These are phyloP conservation scores for Allolobophora icterica DNA, from an alignment of 2,888 invertebrate species.

Conservation along the genomic window DNA sequence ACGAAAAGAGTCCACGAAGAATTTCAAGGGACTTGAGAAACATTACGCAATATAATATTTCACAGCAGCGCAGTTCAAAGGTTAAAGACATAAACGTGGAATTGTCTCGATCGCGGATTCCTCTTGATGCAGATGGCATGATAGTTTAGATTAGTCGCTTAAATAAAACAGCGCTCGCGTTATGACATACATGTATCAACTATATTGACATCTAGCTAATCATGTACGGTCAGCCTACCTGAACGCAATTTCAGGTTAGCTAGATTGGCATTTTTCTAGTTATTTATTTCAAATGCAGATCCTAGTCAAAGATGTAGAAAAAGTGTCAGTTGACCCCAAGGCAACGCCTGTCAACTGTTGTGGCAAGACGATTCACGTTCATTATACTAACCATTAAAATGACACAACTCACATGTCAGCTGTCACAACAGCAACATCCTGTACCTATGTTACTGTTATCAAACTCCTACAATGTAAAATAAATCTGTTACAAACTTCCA, in stretches of 20 bases:
- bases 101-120: conserved; percentile 33
- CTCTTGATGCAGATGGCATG: conserved; percentile 5
- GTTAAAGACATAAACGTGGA: conserved; percentile 40
- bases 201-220: neutral
- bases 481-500: too few species aligned
- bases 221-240: neutral
- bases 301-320: neutral
- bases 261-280: neutral
- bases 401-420: too few species aligned
- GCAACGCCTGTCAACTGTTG: neutral
- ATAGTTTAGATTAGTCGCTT: neutral
- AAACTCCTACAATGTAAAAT: too few species aligned
- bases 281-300: neutral
- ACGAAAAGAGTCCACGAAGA: conserved; percentile 56
- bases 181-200: neutral
- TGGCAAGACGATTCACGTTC: neutral
- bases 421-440: too few species aligned
- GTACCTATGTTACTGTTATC: too few species aligned
- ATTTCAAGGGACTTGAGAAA: conserved; percentile 28
- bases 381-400: neutral
- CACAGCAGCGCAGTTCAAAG: conserved; percentile 29
- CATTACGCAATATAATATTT: conserved; percentile 38
- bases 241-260: conserved; percentile 1
- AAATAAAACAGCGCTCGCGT: neutral
- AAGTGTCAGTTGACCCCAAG: neutral